These are phyloP conservation scores for Linnaemya tessellans DNA, from an alignment of 2,888 invertebrate genomes.

Conservation along the genomic window DNA sequence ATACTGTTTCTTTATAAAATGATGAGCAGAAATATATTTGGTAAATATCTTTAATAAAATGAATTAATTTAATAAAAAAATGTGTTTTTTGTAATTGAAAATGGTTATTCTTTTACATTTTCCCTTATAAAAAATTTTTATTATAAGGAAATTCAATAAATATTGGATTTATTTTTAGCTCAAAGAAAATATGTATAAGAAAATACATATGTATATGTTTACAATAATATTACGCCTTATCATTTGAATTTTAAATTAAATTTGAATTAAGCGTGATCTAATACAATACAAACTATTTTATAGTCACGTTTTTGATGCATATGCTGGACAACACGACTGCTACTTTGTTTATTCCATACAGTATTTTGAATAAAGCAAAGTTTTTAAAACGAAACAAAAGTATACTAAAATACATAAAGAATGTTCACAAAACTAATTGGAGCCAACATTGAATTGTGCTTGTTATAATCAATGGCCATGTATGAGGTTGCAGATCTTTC, in stretches of 20 bases:
- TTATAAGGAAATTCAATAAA: too few species aligned
- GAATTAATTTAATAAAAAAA: not conserved
- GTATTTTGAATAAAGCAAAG: constrained; percentile 22
- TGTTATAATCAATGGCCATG: too few species aligned
- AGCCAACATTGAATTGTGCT: too few species aligned
- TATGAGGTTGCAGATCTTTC: too few species aligned
- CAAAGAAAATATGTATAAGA: not conserved
- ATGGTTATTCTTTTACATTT: too few species aligned
- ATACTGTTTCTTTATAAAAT: constrained; percentile 31
- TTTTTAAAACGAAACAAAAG: not conserved
- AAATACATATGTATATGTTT: not conserved
- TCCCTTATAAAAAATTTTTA: too few species aligned
- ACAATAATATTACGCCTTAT: not conserved
- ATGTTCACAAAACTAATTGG: too few species aligned
- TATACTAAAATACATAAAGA: not conserved
- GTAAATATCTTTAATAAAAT: constrained; percentile 31
- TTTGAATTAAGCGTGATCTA: not conserved
- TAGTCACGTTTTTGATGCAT: constrained; percentile 7
- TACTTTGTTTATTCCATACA: not conserved
- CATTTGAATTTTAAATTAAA: not conserved
- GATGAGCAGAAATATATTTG: constrained; percentile 64
- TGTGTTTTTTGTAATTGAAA: too few species aligned
- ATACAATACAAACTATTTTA: constrained; percentile 13
- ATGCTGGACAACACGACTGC: not conserved
- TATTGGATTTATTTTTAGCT: not conserved